These are phyloP conservation scores for Myripristis jacobus DNA, from an alignment of 2,797 vertebrate genomes.

Conservation along the genomic window DNA sequence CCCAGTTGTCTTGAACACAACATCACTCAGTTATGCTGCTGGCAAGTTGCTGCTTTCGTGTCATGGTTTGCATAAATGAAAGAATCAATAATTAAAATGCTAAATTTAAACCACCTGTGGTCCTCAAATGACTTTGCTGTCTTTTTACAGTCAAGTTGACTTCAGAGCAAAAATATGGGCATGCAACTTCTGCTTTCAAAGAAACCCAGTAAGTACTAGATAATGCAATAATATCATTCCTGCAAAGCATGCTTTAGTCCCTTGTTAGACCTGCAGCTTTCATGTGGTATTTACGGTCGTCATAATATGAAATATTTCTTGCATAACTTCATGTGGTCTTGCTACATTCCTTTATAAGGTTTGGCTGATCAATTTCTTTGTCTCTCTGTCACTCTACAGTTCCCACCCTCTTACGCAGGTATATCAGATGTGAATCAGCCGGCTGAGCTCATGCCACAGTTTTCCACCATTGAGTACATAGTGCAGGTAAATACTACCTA, in stretches of 20 bases:
- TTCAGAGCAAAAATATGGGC: conserved; percentile 98
- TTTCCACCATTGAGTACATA: conserved; percentile 98
- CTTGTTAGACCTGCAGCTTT: not conserved
- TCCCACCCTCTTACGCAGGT: conserved; percentile 94
- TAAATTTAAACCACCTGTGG: not conserved
- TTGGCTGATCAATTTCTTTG: not conserved
- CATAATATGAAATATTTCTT: not conserved
- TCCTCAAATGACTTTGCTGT: conserved; percentile 25
- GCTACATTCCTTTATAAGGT: conserved; percentile 36
- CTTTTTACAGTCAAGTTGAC: conserved; percentile 91
- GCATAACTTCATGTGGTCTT: not conserved
- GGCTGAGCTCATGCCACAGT: conserved; percentile 97
- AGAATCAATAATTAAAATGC: too few species aligned
- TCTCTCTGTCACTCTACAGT: conserved; percentile 77
- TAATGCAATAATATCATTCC: not conserved
- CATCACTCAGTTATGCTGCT: not conserved
- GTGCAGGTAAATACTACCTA: conserved; percentile 89
- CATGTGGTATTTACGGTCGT: not conserved
- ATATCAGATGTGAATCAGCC: conserved; percentile 97
- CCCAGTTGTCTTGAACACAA: too few species aligned
- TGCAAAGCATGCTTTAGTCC: rapidly evolving
- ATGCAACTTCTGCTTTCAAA: conserved; percentile 99
- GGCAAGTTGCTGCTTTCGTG: not conserved
- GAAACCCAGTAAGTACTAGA: conserved; percentile 89
- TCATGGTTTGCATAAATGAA: not conserved